Evolutionary conservation across 2,113 vertebrate genomes (phyloP).

Genomic region (Pterophyllum scalare): DNA sequence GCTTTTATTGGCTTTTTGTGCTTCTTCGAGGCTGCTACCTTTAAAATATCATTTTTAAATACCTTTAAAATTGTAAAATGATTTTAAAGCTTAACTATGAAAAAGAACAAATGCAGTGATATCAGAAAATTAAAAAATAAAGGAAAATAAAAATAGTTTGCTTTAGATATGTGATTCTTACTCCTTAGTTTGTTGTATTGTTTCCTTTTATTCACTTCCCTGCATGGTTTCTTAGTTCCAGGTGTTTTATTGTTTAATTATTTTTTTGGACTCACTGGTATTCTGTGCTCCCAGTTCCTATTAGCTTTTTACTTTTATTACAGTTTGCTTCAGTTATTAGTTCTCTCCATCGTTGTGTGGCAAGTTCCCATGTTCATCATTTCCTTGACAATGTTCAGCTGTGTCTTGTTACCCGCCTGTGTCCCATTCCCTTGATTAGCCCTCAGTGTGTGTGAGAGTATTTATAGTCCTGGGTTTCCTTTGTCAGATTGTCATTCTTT

Average conservation of each 20-base stretch:
- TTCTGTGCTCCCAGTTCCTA: neutral
- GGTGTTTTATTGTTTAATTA: neutral
- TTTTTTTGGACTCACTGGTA: neutral
- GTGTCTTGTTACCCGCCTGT: neutral
- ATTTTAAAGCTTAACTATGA: neutral
- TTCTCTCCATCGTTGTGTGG: neutral
- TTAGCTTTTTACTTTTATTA: neutral
- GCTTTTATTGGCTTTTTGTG: neutral
- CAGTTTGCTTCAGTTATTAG: neutral
- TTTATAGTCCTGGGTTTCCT: neutral
- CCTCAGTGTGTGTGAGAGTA: neutral
- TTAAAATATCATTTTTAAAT: conserved; percentile 2
- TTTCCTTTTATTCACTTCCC: neutral
- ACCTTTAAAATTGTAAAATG: neutral
- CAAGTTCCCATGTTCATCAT: neutral
- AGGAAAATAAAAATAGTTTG: neutral
- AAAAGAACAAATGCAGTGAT: neutral
- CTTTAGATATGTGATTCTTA: neutral
- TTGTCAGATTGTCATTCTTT: neutral
- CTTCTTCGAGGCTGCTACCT: neutral
- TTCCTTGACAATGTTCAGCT: neutral
- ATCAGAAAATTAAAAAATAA: neutral
- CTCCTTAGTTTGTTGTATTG: neutral
- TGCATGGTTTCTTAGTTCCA: neutral
- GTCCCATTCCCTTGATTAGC: neutral